Conservation (phyloP, 1,140 invertebrate species). For the Sycophila sp. region DNA sequence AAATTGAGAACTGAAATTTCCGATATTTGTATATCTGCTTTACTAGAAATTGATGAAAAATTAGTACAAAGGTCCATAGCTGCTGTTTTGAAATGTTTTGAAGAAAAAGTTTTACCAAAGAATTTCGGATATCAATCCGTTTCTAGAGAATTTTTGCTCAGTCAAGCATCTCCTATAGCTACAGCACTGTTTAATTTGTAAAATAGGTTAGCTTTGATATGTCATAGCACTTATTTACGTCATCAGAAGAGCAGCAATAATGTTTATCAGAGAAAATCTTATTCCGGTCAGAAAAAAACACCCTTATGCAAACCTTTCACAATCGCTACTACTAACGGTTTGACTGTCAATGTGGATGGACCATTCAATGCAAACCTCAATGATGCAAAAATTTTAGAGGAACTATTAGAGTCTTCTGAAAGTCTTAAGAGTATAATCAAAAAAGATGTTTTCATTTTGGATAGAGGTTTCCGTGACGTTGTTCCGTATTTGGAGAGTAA, state of each 20-base stretch:
- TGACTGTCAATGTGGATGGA: constrained; percentile 42
- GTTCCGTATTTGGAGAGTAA: constrained; percentile 32
- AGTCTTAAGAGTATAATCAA: constrained; percentile 27
- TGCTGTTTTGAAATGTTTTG: constrained; percentile 43
- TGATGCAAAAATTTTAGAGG: constrained; percentile 45
- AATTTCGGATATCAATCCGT: constrained; percentile 42
- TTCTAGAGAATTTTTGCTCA: constrained; percentile 38
- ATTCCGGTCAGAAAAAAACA: constrained; percentile 45
- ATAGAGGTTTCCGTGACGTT: constrained; percentile 52
- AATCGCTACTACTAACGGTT: constrained; percentile 49
- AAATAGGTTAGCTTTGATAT: constrained; percentile 8
- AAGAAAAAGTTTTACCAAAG: constrained; percentile 45
- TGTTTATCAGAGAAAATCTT: constrained; percentile 18
- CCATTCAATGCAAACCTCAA: constrained; percentile 44
- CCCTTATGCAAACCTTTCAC: constrained; percentile 49
- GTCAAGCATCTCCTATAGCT: constrained; percentile 42
- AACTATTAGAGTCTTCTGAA: constrained; percentile 25
- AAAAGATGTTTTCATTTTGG: constrained; percentile 42
- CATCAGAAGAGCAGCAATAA: constrained; percentile 34
- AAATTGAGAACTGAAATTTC: constrained; percentile 51
- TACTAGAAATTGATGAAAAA: constrained; percentile 39
- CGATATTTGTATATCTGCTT: constrained; percentile 39
- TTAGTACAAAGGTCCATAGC: constrained; percentile 34
- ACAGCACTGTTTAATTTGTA: constrained; percentile 13
- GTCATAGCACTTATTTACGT: constrained; percentile 33